Conservation (phyloP, 2,113 vertebrate genomes). For the Forbesichthys agassizii region DNA sequence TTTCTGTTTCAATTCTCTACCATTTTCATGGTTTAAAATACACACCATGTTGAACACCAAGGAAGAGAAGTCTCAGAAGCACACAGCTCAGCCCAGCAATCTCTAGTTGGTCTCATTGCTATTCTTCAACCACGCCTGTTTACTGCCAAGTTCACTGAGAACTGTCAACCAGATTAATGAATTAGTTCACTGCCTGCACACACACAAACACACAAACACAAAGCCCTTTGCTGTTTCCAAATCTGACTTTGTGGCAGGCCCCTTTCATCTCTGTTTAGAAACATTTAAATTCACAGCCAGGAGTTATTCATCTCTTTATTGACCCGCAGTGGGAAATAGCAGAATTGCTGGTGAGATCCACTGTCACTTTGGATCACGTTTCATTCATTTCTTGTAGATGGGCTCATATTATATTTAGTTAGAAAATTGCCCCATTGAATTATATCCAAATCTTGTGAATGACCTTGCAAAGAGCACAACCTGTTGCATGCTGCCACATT, state of each 20-base stretch:
- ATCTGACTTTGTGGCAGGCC: slow-evolving; percentile 40
- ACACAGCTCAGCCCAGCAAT: slow-evolving; percentile 27
- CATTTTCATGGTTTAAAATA: slow-evolving; percentile 11
- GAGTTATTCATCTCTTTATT: slow-evolving; percentile 21
- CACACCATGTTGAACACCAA: slow-evolving; percentile 27
- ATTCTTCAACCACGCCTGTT: slow-evolving; percentile 39
- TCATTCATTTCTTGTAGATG: slow-evolving; percentile 41
- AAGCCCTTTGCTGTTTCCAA: slow-evolving; percentile 22
- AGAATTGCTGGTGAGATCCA: neutral
- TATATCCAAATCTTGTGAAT: neutral
- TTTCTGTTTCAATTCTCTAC: neutral
- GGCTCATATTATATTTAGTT: slow-evolving; percentile 13
- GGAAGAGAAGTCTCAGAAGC: slow-evolving; percentile 38
- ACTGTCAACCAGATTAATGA: slow-evolving; percentile 58
- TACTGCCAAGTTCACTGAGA: slow-evolving; percentile 37
- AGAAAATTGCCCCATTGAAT: slow-evolving; percentile 9
- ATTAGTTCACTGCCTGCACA: slow-evolving; percentile 43
- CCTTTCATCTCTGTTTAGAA: slow-evolving; percentile 31
- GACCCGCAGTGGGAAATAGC: slow-evolving; percentile 26
- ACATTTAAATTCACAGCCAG: slow-evolving; percentile 40
- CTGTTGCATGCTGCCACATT: slow-evolving; percentile 7
- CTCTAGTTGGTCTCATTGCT: slow-evolving; percentile 52
- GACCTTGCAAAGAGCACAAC: slow-evolving; percentile 10
- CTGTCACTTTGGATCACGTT: slow-evolving; percentile 36
- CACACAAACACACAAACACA: slow-evolving; percentile 19